phyloP scores from a whole-genome alignment of 2,888 invertebrate species.

The Erpobdella octoculata region DNA sequence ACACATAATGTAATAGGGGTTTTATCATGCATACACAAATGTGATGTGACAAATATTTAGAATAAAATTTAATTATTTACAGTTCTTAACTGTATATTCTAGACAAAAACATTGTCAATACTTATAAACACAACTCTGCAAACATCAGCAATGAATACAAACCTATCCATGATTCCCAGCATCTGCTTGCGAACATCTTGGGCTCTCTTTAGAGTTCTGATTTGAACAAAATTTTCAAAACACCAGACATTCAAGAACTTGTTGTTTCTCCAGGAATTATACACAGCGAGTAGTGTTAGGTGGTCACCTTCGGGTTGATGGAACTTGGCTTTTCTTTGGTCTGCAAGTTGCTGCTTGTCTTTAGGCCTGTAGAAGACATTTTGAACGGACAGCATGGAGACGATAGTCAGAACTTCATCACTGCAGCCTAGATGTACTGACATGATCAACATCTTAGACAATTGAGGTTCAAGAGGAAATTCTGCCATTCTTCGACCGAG shows the following conservation, averaged over 20 bases:
- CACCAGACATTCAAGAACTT: conserved; percentile 99
- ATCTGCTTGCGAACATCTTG: conserved; percentile 96
- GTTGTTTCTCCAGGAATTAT: conserved; percentile 98
- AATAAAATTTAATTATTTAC: too few species aligned
- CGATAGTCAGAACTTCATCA: conserved; percentile 94
- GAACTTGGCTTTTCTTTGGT: conserved; percentile 98
- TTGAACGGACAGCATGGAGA: conserved; percentile 96
- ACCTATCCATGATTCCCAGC: conserved; percentile 92
- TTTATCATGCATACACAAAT: too few species aligned
- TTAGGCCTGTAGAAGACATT: conserved; percentile 83
- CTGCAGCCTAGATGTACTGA: conserved; percentile 93
- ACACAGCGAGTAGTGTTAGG: conserved; percentile 86
- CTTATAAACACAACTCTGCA: too few species aligned
- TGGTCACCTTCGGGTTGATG: conserved; percentile 98
- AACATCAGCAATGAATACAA: too few species aligned
- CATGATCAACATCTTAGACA: conserved; percentile 98
- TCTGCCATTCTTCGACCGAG: conserved; percentile 84
- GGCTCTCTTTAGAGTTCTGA: conserved; percentile 86
- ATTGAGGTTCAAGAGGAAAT: conserved; percentile 93
- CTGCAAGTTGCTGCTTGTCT: conserved; percentile 68
- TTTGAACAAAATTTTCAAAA: conserved; percentile 97
- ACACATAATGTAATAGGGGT: too few species aligned
- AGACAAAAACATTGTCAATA: too few species aligned
- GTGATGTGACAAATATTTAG: too few species aligned
- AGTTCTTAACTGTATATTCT: too few species aligned